Conservation (phyloP, 2,888 invertebrate species). For the Yponomeuta malinellus region DNA sequence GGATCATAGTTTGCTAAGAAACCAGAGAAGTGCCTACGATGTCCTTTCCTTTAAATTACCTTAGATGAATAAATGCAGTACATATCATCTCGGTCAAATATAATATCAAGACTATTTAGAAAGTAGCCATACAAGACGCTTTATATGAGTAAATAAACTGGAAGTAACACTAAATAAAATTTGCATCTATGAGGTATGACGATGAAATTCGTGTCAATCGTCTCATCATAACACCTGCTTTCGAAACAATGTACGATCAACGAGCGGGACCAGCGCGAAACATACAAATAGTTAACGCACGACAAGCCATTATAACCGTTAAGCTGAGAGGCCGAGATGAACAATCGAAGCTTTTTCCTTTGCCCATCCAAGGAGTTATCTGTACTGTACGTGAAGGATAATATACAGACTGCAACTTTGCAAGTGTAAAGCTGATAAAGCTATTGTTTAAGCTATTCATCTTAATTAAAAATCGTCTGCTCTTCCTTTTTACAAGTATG, state of each 20-base stretch:
- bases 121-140: no score
- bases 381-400: background rate
- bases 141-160: no score
- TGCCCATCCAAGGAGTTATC: background rate
- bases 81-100: no score
- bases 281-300: background rate
- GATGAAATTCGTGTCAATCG: background rate
- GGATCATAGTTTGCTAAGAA: conserved; percentile 14
- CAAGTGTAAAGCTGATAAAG: background rate
- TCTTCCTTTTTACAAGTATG: conserved; percentile 26
- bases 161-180: no score
- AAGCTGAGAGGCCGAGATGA: background rate
- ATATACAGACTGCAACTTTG: background rate
- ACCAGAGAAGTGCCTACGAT: background rate
- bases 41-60: background rate
- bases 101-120: no score
- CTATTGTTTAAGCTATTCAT: no score
- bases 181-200: background rate
- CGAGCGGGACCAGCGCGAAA: background rate
- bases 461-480: background rate
- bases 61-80: no score
- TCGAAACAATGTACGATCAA: background rate
- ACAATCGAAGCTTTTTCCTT: background rate
- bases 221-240: conserved; percentile 2
- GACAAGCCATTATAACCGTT: conserved; percentile 1